Evolutionary conservation across 2,797 vertebrate genomes (phyloP), one percentile per base, ranked within the genome.

Genomic region (Ispidina picta): DNA sequence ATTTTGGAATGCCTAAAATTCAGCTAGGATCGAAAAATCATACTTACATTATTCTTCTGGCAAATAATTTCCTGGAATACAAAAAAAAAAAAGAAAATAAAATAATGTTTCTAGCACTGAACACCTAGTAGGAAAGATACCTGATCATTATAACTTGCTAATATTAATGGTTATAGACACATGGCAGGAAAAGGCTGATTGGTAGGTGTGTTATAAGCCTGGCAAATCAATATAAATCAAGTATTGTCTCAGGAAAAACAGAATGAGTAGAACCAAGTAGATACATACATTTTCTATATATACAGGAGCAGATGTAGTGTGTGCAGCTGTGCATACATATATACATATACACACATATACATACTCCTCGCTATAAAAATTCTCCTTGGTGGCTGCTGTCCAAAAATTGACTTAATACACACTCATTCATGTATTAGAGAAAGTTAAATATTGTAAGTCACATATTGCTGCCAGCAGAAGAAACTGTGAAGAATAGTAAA

Each of bases 21-120:
- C 75, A 91, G 10, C 55, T 15, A 64, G 77, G 76, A 91, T 37
- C 25, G 17, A 90, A 93, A 72, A 44, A 44, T 74, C 83, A 96
- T 98, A 99, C 99, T 99, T 97, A 99, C 99, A 97, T 98, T 99
- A 98, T 99, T 99, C 98, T 99, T 99, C 98, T 99, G 99, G 98
- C 98, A 99, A 97, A 99, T 99, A 46, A 99, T 98, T 95, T 99
- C 99, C 99, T 99, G 97, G 76, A 98, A 97, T 16, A 84, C 14
- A 39, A 39, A 96, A 49, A 95, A 15, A 59, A 68, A 21, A 10
- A 52, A 46, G 49, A 43, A 35, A 66, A 58, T 54, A 54, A 25
- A 59, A 26, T 17, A 25, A 71, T 5, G 60, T 75, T 58, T 21
- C 49, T 35, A 86, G 28, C 70, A 44, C 12, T 68, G 70, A 75